Base-by-base conservation (phyloP, 1,140 invertebrate species). In the Atopsyche davidsoni region DNA sequence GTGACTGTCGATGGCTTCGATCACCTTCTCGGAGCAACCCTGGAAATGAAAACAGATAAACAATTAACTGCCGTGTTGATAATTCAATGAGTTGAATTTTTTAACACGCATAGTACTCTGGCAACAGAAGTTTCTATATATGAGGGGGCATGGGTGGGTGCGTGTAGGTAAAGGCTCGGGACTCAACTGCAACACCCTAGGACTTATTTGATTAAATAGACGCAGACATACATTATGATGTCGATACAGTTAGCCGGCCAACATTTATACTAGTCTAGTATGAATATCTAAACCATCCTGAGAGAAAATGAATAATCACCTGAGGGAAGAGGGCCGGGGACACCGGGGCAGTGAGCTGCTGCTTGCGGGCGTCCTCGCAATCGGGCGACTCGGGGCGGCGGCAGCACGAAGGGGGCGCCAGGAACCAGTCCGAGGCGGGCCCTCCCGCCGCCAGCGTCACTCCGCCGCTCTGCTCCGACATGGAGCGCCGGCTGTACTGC, bases 21-120 rank as follows among this genome's bases (percentile, higher is more conserved):
- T 73, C 51, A 91, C 66, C 60, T 83, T 82, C 19, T 81, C 76
- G 46, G 79, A 76, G 64, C 89, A 92, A 10, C 87, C 86, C 81
- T 89, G 66, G 3, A 66, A 63, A 46, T 64, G 53, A 54, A 54
- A n/a, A n/a, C 56, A 57, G 43, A 58, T 35, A 2, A 19, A 49
- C 40, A 43, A 6, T 22, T n/a, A n/a, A n/a, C n/a, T n/a, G n/a
- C n/a, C n/a, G n/a, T n/a, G n/a, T n/a, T n/a, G n/a, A n/a, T n/a
- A n/a, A n/a, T n/a, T n/a, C n/a, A n/a, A n/a, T n/a, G n/a, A n/a
- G n/a, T n/a, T n/a, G n/a, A n/a, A n/a, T n/a, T n/a, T n/a, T n/a
- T n/a, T n/a, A n/a, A n/a, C n/a, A n/a, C n/a, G n/a, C n/a, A n/a
- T n/a, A n/a, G n/a, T n/a, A n/a, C n/a, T n/a, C n/a, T n/a, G n/a